Evolutionary conservation across 2,888 invertebrate species (phyloP).

Genomic region (Tortrix viridana): DNA sequence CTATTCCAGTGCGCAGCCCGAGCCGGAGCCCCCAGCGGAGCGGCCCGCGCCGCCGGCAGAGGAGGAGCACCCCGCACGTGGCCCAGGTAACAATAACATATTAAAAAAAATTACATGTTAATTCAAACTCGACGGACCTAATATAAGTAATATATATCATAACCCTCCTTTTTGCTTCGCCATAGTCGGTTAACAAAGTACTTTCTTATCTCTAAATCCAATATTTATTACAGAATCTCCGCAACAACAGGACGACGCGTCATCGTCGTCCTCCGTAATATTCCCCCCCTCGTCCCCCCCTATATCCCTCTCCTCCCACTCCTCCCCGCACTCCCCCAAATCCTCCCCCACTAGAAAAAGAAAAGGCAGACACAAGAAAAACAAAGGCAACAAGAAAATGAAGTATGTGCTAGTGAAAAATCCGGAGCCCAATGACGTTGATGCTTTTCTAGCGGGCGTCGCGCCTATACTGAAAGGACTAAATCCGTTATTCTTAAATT

Average conservation of each 20-base stretch:
- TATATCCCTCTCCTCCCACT: constrained; percentile 25
- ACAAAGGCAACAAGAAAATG: constrained; percentile 21
- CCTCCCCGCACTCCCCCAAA: constrained; percentile 12
- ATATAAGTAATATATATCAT: too few relatives aligned
- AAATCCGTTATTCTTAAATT: constrained; percentile 11
- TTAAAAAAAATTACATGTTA: too few relatives aligned
- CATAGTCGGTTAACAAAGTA: too few relatives aligned
- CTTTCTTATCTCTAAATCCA: too few relatives aligned
- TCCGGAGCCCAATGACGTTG: constrained; percentile 10
- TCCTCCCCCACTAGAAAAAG: constrained; percentile 18
- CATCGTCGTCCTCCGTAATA: constrained; percentile 18
- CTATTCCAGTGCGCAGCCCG: too few relatives aligned
- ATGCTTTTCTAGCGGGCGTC: constrained; percentile 17
- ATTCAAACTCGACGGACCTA: too few relatives aligned
- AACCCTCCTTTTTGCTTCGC: too few relatives aligned
- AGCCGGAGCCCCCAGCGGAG: too few relatives aligned
- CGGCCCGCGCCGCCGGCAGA: too few relatives aligned
- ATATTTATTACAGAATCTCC: constrained; percentile 3
- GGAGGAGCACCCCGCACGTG: too few relatives aligned
- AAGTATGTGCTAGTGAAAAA: constrained; percentile 29
- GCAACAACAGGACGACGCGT: constrained; percentile 8
- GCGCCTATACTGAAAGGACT: constrained; percentile 28
- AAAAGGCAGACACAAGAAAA: constrained; percentile 17
- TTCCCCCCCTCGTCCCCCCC: constrained; percentile 35
- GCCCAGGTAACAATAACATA: too few relatives aligned